Evolutionary conservation across 2,797 vertebrate species (phyloP).

Genomic region (Tangara arthus): DNA sequence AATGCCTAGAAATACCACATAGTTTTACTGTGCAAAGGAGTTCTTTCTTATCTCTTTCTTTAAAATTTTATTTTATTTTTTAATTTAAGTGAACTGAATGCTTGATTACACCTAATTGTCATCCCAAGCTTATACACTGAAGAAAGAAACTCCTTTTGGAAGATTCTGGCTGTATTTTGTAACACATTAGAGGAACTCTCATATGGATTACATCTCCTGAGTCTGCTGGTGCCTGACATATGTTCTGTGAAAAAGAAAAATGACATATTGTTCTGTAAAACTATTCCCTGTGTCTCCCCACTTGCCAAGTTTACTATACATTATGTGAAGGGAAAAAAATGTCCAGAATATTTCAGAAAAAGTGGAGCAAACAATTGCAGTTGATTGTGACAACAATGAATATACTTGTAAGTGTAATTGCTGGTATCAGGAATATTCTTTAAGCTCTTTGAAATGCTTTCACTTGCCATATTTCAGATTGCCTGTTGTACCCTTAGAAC

Average conservation of each 20-base stretch:
- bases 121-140: neutral
- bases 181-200: neutral
- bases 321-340: neutral
- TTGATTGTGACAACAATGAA: neutral
- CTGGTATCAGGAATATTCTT: neutral
- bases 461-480: neutral
- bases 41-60: neutral
- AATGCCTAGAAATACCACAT: neutral
- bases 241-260: slow-evolving; percentile 35
- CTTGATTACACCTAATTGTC: neutral
- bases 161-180: neutral
- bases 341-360: neutral
- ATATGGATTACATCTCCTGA: slow-evolving; percentile 36
- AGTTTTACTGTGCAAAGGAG: neutral
- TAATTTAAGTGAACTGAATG: neutral
- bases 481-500: neutral
- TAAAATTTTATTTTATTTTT: neutral
- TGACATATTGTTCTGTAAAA: slow-evolving; percentile 22
- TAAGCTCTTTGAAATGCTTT: neutral
- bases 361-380: neutral
- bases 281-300: neutral
- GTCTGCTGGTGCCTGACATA: slow-evolving; percentile 24
- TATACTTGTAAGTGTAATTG: neutral
- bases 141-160: neutral
- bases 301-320: slow-evolving; percentile 5